A percentile compares a stretch with the other conserved stretches of the same genome.
Conservation (phyloP, 2,888 invertebrate species). For the Lamellibrachia satsuma region DNA sequence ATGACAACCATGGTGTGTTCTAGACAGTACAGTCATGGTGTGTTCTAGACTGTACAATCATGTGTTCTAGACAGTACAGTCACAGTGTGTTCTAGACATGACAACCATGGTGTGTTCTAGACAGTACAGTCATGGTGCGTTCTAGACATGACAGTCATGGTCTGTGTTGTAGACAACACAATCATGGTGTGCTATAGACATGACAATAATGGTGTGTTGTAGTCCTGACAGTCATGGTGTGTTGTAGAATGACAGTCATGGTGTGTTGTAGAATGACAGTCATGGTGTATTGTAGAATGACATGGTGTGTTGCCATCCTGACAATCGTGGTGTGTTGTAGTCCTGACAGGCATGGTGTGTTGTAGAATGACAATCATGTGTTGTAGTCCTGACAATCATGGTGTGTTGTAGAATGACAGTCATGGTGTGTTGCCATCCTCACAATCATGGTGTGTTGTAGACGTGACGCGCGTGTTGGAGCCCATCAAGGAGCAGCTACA, state of each 20-base stretch:
- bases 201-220: not conserved
- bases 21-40: not conserved
- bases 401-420: not conserved
- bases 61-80: not conserved
- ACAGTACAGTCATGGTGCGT: not conserved
- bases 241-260: not conserved
- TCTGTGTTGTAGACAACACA: not conserved
- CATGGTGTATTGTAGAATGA: not conserved
- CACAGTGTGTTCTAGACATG: too few relatives aligned
- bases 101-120: too few relatives aligned
- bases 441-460: conserved; percentile 57
- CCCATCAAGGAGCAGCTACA: conserved; percentile 79
- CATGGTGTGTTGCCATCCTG: not conserved
- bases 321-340: not conserved
- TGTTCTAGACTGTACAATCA: not conserved
- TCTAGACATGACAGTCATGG: not conserved
- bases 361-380: not conserved
- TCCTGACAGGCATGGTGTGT: not conserved
- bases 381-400: not conserved
- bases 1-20: too few relatives aligned
- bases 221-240: not conserved
- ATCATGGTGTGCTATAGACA: not conserved
- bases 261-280: not conserved
- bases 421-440: not conserved
- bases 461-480: conserved; percentile 77